phyloP scores from a whole-genome alignment of 2,797 vertebrate genomes.

The Margarornis squamiger region DNA sequence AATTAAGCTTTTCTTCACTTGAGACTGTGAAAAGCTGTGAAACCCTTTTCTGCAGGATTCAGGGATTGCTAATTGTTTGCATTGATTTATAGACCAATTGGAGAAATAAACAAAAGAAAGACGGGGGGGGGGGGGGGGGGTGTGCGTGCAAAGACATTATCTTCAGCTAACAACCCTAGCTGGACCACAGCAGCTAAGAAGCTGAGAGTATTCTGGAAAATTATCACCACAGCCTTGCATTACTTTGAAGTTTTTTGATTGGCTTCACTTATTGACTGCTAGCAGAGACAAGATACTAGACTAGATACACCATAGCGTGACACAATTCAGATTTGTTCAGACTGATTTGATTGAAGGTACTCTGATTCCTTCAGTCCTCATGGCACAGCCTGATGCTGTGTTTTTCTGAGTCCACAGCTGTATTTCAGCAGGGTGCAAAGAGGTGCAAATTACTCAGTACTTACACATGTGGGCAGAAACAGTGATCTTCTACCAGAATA shows the following conservation, averaged over 20 bases:
- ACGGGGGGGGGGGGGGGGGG: rapidly evolving
- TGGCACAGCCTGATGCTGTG: not conserved
- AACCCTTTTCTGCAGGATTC: not conserved
- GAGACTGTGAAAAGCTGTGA: not conserved
- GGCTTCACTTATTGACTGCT: not conserved
- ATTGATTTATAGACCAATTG: not conserved
- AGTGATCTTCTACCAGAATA: not conserved
- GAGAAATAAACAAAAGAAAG: not conserved
- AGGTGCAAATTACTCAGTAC: not conserved
- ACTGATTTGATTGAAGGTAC: not conserved
- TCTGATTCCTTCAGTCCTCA: not conserved
- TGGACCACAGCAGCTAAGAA: not conserved
- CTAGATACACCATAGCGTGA: not conserved
- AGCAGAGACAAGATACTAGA: not conserved
- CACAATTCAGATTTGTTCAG: not conserved
- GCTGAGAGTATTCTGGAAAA: not conserved
- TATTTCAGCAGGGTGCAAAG: not conserved
- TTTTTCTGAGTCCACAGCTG: not conserved
- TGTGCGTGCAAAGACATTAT: not conserved
- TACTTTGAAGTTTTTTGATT: not conserved
- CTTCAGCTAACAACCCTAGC: not conserved
- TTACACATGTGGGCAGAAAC: not conserved
- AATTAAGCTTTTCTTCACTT: not conserved
- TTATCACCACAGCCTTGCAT: not conserved
- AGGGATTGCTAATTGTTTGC: not conserved